phyloP scores from a whole-genome alignment of 2,888 invertebrate species.

The Tipula unca region DNA sequence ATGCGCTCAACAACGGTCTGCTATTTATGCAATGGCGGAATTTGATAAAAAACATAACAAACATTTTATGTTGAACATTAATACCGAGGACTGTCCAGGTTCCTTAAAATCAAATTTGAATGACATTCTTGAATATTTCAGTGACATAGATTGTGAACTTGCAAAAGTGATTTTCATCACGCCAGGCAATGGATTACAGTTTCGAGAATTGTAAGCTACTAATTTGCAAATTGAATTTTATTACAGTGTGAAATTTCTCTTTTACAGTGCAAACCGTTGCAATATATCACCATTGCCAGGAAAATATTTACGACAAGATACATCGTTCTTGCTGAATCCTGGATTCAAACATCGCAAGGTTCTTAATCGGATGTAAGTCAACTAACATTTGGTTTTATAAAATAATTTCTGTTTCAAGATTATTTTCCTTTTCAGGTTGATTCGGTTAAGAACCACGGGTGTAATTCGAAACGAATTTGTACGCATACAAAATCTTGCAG shows the following conservation, averaged over 20 bases:
- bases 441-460: neutral
- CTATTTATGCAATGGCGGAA: neutral
- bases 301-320: neutral
- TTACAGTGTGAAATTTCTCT: no score
- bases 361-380: neutral
- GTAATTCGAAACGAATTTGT: neutral
- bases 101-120: neutral
- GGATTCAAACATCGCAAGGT: neutral
- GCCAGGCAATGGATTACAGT: neutral
- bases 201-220: neutral
- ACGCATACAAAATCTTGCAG: neutral
- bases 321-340: neutral
- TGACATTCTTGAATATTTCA: no score
- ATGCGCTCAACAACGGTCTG: neutral
- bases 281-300: neutral
- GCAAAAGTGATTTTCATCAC: neutral
- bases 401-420: no score
- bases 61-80: neutral
- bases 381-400: no score
- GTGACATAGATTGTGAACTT: neutral
- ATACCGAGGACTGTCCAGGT: neutral
- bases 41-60: neutral
- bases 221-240: no score
- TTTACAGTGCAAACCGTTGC: no score
- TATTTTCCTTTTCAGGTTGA: neutral